These are phyloP conservation scores for Spheniscus mendiculus DNA, from an alignment of 2,113 vertebrate genomes.

Conservation along the genomic window DNA sequence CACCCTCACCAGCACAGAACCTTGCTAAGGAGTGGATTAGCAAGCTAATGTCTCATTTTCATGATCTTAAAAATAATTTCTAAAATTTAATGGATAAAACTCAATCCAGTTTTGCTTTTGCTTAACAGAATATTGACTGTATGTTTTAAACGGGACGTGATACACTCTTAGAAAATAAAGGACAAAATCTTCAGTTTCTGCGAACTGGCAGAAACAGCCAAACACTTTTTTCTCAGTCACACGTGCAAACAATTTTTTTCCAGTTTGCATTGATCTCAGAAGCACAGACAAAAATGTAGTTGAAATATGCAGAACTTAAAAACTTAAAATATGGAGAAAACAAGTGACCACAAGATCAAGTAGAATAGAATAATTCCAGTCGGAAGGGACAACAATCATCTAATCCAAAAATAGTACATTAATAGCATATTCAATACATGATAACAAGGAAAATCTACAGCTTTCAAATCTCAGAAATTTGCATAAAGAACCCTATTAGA, in stretches of 20 bases:
- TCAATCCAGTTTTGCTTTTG: not conserved
- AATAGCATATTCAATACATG: not conserved
- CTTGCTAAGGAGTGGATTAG: not conserved
- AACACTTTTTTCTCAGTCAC: not conserved
- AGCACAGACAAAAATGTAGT: not conserved
- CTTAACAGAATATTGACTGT: not conserved
- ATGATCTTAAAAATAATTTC: not conserved
- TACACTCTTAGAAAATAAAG: not conserved
- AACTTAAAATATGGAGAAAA: not conserved
- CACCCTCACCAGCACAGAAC: not conserved
- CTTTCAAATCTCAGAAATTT: not conserved
- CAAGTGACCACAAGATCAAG: not conserved
- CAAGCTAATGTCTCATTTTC: not conserved
- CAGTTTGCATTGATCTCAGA: not conserved
- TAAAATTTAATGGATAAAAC: not conserved
- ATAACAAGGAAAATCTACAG: not conserved
- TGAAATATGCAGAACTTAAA: not conserved
- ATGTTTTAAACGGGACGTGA: not conserved
- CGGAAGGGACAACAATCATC: not conserved
- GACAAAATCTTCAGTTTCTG: not conserved
- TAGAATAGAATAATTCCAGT: not conserved
- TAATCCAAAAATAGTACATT: not conserved
- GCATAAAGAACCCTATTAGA: not conserved
- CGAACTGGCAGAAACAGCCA: not conserved
- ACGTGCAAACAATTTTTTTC: not conserved